Evolutionary conservation across 2,888 invertebrate species (phyloP), one percentile per base, ranked within the genome.

Genomic region (Ophion slaviceki): DNA sequence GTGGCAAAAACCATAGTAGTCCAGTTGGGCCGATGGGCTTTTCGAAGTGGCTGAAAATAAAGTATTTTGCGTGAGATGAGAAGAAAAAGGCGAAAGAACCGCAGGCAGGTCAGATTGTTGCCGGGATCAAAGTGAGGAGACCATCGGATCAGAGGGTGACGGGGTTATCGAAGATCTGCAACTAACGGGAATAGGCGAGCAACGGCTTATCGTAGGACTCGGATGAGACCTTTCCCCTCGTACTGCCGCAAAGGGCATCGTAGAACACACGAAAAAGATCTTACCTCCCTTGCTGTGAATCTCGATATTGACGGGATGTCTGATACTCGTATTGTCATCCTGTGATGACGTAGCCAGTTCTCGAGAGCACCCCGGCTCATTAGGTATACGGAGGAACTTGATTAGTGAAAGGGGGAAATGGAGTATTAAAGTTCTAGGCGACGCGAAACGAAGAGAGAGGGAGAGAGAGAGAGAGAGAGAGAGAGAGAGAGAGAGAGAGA

Each of bases 401-500:
- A 88, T 88, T 85, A 86, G 86, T 72, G 75, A 68, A 82, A 85
- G 74, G 84, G 87, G 81, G 75, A 76, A 82, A 24, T 77, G 77
- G 88, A 87, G 84, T 84, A 87, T 88, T 85, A 87, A 85, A 88
- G 84, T 88, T 88, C 84, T 81, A 74, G 32, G 79, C 78, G 84
- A 87, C 64, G 77, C 78, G 79, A 81, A 77, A 77, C 70, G 81
- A 86, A 74, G 45, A 79, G 81, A 4, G 53, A 53, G 53, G 17
- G 62, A 67, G 80, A 79, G 74, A 47, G 47, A 68, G 74, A 24
- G 24, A 24, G 24, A 24, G 24, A 24, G 24, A 24, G 24, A 24
- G 24, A 78, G 14, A 71, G 20, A 86, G 79, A 80, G 74, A 84
- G 86, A 75, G 79, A 84, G 76, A 68, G 32, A 32, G 32, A 32